Evolutionary conservation across 2,113 vertebrate species (phyloP).

Genomic region (Malurus elegans): DNA sequence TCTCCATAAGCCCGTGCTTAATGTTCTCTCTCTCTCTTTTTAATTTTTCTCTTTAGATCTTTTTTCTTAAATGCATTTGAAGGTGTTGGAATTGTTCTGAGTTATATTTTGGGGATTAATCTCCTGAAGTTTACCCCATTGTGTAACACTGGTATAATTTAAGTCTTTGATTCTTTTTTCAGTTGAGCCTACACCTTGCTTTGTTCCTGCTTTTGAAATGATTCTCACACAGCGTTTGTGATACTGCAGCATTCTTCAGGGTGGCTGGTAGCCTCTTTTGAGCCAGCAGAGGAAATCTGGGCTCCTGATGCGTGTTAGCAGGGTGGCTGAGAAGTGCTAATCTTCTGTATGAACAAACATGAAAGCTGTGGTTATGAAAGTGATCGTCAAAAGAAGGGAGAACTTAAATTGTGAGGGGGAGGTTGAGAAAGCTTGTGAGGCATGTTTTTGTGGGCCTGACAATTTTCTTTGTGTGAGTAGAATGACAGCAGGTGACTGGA

Average conservation of each 20-base stretch:
- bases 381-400: constrained; percentile 19
- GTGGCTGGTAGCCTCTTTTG: not conserved
- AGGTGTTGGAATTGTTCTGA: not conserved
- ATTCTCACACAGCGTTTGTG: not conserved
- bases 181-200: not conserved
- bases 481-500: not conserved
- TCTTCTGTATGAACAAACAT: constrained; percentile 28
- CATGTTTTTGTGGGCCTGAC: not conserved
- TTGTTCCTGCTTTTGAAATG: constrained; percentile 37
- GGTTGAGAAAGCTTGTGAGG: not conserved
- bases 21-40: not conserved
- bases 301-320: not conserved
- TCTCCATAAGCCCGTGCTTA: not conserved
- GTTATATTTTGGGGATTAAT: constrained; percentile 6
- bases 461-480: not conserved
- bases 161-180: constrained; percentile 1
- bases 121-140: not conserved
- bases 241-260: not conserved
- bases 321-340: constrained; percentile 27
- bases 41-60: not conserved
- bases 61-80: not conserved
- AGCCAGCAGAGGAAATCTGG: not conserved
- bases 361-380: constrained; percentile 37
- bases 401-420: not conserved
- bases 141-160: not conserved